Conservation (phyloP, 2,888 invertebrate genomes). For the Ormyrus labotus region DNA sequence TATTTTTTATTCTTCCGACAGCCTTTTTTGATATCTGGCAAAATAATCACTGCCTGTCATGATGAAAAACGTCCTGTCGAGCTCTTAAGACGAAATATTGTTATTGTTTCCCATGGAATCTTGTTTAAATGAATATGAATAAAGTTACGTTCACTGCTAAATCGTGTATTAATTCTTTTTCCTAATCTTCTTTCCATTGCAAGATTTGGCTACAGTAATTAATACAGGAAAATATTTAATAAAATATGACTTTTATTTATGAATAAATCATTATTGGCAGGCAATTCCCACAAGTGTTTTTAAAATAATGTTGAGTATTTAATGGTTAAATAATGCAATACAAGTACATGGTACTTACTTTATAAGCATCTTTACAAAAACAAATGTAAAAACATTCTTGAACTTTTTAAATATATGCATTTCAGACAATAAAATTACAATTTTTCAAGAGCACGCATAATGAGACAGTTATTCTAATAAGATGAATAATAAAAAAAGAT, state of each 20-base stretch:
- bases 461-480: neutral
- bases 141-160: slow-evolving; percentile 60
- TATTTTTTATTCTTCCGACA: slow-evolving; percentile 71
- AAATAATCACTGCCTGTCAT: slow-evolving; percentile 61
- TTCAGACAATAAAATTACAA: neutral
- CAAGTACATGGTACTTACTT: slow-evolving; percentile 32
- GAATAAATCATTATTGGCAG: slow-evolving; percentile 6
- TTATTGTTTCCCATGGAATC: slow-evolving; percentile 71
- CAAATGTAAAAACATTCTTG: slow-evolving; percentile 12
- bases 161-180: slow-evolving; percentile 17
- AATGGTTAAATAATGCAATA: neutral
- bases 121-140: slow-evolving; percentile 70
- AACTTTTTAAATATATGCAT: slow-evolving; percentile 7
- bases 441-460: slow-evolving; percentile 5
- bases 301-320: neutral
- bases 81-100: slow-evolving; percentile 65
- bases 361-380: slow-evolving; percentile 28
- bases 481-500: slow-evolving; percentile 8
- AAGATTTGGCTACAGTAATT: neutral
- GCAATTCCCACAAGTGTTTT: neutral
- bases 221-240: neutral
- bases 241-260: slow-evolving; percentile 16
- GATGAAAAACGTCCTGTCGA: slow-evolving; percentile 64
- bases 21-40: slow-evolving; percentile 71
- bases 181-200: neutral